Percentiles rank a stretch among this genome's conserved stretches.
phyloP scores from a whole-genome alignment of 2,888 invertebrate species.

The Nomada flava region DNA sequence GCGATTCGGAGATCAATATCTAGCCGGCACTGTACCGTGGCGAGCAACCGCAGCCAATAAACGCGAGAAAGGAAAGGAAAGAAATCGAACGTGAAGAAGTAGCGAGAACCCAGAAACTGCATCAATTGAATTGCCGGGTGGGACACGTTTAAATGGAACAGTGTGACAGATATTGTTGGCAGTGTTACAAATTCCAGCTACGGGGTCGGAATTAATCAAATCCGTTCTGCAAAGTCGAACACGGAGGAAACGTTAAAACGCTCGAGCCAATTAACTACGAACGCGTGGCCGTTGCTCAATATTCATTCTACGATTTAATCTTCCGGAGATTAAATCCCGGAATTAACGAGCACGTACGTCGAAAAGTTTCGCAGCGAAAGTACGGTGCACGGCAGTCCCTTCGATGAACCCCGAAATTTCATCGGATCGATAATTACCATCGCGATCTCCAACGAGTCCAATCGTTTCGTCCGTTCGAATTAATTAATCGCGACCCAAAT shows the following conservation, averaged over 20 bases:
- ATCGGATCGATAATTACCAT: background rate
- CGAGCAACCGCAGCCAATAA: too few species aligned
- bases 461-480: too few species aligned
- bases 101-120: slow-evolving; percentile 12
- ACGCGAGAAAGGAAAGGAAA: too few species aligned
- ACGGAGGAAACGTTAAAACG: slow-evolving; percentile 26
- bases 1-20: too few species aligned
- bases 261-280: slow-evolving; percentile 22
- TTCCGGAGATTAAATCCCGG: background rate
- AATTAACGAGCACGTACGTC: background rate
- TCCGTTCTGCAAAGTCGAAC: slow-evolving; percentile 26
- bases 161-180: slow-evolving; percentile 34
- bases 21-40: too few species aligned
- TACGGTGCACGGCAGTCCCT: background rate
- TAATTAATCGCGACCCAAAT: too few species aligned
- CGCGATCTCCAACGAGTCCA: too few species aligned
- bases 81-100: slow-evolving; percentile 10
- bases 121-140: slow-evolving; percentile 14
- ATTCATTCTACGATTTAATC: slow-evolving; percentile 7
- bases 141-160: slow-evolving; percentile 31
- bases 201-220: slow-evolving; percentile 36
- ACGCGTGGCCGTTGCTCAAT: slow-evolving; percentile 19
- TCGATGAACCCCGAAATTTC: background rate
- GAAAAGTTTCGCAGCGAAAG: background rate
- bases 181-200: slow-evolving; percentile 25